A percentile compares a stretch with the other conserved stretches of the same genome.
Evolutionary conservation across 2,797 vertebrate species (phyloP).

Genomic region (Caiman crocodilus): DNA sequence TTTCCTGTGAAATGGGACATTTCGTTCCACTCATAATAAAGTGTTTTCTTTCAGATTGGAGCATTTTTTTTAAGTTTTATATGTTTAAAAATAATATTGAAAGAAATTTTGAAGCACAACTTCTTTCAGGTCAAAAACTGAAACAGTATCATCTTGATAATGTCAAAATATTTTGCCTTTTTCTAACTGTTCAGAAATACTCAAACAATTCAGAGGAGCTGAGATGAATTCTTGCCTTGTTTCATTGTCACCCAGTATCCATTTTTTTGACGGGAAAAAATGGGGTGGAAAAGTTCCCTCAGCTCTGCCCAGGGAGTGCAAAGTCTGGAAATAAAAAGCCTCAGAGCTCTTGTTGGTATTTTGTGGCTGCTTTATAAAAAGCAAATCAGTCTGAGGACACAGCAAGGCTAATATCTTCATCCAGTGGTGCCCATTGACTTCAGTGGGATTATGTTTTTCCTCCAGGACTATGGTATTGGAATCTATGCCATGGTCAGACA

Average conservation of each 20-base stretch:
- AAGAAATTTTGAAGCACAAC: background rate
- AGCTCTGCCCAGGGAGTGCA: background rate
- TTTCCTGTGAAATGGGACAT: conserved; percentile 22
- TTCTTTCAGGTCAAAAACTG: background rate
- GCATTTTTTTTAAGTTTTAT: background rate
- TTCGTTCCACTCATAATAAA: conserved; percentile 10
- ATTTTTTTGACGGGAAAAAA: background rate
- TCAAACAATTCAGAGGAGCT: background rate
- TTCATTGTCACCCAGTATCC: background rate
- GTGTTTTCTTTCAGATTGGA: background rate
- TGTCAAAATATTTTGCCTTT: background rate
- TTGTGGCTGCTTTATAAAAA: background rate
- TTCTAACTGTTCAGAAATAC: background rate
- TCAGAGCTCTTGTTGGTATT: background rate
- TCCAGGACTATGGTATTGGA: background rate
- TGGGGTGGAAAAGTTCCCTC: background rate
- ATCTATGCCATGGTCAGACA: background rate
- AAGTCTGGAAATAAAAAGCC: background rate
- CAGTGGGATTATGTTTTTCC: background rate
- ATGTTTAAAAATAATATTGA: conserved; percentile 15
- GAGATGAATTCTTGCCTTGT: background rate
- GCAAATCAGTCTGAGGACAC: background rate
- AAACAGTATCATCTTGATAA: background rate
- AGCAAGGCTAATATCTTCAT: background rate
- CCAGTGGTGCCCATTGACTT: conserved; percentile 1